Percentiles rank a stretch among this genome's conserved stretches.
These are phyloP conservation scores for Diorhabda carinulata DNA, from an alignment of 1,140 invertebrate genomes.

Conservation along the genomic window DNA sequence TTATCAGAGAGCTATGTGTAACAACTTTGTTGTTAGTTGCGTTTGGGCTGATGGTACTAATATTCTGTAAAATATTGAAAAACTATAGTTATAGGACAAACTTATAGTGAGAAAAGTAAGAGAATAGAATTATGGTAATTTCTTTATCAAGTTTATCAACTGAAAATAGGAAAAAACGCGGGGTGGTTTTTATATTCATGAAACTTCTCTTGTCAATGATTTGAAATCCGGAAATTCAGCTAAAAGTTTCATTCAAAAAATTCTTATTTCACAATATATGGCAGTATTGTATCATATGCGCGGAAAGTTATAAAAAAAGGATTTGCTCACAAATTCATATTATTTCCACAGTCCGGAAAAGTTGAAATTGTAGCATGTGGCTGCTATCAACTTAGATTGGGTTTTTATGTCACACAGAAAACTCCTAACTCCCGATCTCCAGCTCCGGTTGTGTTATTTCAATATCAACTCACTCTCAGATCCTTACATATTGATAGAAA, in stretches of 20 bases:
- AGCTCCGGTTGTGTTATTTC: slow-evolving; percentile 23
- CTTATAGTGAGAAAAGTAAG: too few species aligned
- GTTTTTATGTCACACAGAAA: slow-evolving; percentile 31
- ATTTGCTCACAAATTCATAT: slow-evolving; percentile 32
- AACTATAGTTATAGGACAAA: too few species aligned
- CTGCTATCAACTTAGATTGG: slow-evolving; percentile 35
- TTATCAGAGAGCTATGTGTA: too few species aligned
- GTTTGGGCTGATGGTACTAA: too few species aligned
- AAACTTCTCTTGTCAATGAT: too few species aligned
- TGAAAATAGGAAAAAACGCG: too few species aligned
- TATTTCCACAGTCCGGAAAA: slow-evolving; percentile 31
- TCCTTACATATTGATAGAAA: slow-evolving; percentile 38
- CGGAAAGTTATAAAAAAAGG: slow-evolving; percentile 20
- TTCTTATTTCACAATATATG: slow-evolving; percentile 4
- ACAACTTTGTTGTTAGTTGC: too few species aligned
- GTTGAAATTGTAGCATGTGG: slow-evolving; percentile 38
- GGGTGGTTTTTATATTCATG: too few species aligned
- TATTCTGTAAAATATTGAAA: too few species aligned
- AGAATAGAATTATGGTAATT: too few species aligned
- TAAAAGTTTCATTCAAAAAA: slow-evolving; percentile 8
- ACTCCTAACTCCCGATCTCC: slow-evolving; percentile 28
- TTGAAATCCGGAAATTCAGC: background rate
- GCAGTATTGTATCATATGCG: slow-evolving; percentile 4
- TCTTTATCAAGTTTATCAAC: too few species aligned
- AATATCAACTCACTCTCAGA: slow-evolving; percentile 34